Conservation (phyloP, 2,113 vertebrate genomes). For the Colius striatus region DNA sequence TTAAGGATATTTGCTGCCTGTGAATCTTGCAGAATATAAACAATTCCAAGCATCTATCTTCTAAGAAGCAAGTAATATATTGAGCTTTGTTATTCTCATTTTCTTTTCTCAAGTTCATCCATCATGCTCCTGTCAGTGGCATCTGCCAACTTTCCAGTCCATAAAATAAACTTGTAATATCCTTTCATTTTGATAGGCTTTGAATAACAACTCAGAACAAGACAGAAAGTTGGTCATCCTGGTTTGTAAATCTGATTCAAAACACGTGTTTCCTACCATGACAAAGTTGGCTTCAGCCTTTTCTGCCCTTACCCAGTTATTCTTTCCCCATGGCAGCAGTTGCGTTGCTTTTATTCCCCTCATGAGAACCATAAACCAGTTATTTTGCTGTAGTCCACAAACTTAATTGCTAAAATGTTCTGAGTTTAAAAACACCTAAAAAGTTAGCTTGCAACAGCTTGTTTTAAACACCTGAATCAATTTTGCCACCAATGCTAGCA, state of each 20-base stretch:
- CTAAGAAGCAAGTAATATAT: conserved; percentile 5
- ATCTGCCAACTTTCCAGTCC: conserved; percentile 36
- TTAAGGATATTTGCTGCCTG: neutral
- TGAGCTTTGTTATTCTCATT: conserved; percentile 18
- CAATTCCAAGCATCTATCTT: neutral
- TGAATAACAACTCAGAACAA: conserved; percentile 18
- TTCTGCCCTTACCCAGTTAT: neutral
- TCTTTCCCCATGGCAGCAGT: neutral
- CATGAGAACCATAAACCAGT: neutral
- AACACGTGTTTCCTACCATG: neutral
- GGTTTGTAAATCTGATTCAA: neutral
- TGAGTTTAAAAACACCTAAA: neutral
- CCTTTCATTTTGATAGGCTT: conserved; percentile 41
- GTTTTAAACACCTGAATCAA: neutral
- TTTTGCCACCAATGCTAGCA: neutral
- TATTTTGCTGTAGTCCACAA: neutral
- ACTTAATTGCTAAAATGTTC: neutral
- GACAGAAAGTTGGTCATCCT: neutral
- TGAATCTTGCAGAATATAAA: neutral
- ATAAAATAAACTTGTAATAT: conserved; percentile 32
- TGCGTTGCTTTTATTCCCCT: neutral
- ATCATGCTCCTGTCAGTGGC: conserved; percentile 33
- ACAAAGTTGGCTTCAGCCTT: neutral
- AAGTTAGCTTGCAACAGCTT: neutral
- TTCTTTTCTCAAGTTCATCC: conserved; percentile 31